Percentiles rank a stretch among this genome's conserved stretches.
Evolutionary conservation across 2,888 invertebrate genomes (phyloP).

Genomic region (Hypolimnas misippus): DNA sequence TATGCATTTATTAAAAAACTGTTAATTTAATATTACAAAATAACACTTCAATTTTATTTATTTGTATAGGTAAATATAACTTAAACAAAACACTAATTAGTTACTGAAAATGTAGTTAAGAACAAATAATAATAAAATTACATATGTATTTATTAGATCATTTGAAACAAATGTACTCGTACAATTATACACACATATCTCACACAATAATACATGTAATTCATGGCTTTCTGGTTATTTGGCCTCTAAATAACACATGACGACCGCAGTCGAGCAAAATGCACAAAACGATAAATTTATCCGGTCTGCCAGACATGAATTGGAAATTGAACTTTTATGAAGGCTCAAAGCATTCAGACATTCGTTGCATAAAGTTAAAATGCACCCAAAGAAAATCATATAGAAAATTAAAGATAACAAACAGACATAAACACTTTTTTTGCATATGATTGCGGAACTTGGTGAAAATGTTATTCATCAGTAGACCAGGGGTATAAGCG

Average conservation of each 20-base stretch:
- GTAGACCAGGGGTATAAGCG: neutral
- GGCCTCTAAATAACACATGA: slow-evolving; percentile 41
- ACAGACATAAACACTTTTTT: neutral
- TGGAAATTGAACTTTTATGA: slow-evolving; percentile 44
- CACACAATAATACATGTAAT: neutral
- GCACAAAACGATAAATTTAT: slow-evolving; percentile 45
- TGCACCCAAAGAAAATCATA: slow-evolving; percentile 22
- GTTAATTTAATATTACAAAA: no score
- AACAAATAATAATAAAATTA: no score
- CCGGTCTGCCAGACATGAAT: slow-evolving; percentile 45
- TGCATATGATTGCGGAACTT: neutral
- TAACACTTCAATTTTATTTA: no score
- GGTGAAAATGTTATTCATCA: neutral
- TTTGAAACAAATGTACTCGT: no score
- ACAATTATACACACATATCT: neutral
- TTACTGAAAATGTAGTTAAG: no score
- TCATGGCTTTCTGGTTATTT: slow-evolving; percentile 11
- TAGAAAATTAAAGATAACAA: slow-evolving; percentile 14
- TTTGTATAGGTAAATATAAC: no score
- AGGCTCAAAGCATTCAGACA: slow-evolving; percentile 40
- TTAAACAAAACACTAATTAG: no score
- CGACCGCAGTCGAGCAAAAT: slow-evolving; percentile 42
- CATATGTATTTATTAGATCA: no score
- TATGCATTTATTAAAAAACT: no score
- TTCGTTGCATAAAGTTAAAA: slow-evolving; percentile 35